Base-by-base conservation (phyloP, 2,113 vertebrate genomes). In the Osmerus mordax region DNA sequence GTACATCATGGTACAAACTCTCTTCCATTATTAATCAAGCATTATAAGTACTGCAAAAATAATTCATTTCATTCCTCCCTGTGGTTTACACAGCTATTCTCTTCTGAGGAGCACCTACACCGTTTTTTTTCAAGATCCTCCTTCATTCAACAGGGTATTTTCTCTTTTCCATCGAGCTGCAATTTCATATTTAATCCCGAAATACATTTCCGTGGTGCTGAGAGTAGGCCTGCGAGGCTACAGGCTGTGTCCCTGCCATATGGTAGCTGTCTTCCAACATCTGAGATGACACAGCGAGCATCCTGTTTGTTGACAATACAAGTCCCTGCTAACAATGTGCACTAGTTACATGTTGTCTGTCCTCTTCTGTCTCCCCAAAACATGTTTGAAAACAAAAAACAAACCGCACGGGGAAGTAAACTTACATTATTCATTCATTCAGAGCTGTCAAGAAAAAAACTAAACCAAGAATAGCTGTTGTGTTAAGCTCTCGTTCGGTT, bases 281-380 rank as follows among this genome's bases (percentile, higher is more conserved):
- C 87, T 88, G 84, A 73, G 80, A 89, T 90, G 89, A 90, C 89
- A 90, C 86, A 88, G 88, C 85, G 86, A 80, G 84, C 87, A 83
- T 89, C 86, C 86, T 89, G 87, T 87, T 89, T 89, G 87, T 89
- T 86, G 86, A 89, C 86, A 89, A 79, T 55, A 59, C 84, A 81
- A 81, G 29, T 86, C 85, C 81, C 69, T 84, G 81, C 83, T 87
- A 91, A 89, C 89, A 89, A 87, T 86, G 78, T 79, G 83, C 54
- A 66, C 84, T 81, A 83, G 79, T 86, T 83, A 82, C 81, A 89
- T 78, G 84, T 87, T 83, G 85, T 36, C 36, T 12, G 7, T 63
- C 25, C 28, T 23, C 78, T 69, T 78, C 77, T 80, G 70, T 32
- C 70, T 72, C 54, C 67, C 72, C 69, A 67, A 9, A 76, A 76